These are phyloP conservation scores for Tetrapedia diversipes DNA, from an alignment of 2,888 invertebrate genomes.

Conservation along the genomic window DNA sequence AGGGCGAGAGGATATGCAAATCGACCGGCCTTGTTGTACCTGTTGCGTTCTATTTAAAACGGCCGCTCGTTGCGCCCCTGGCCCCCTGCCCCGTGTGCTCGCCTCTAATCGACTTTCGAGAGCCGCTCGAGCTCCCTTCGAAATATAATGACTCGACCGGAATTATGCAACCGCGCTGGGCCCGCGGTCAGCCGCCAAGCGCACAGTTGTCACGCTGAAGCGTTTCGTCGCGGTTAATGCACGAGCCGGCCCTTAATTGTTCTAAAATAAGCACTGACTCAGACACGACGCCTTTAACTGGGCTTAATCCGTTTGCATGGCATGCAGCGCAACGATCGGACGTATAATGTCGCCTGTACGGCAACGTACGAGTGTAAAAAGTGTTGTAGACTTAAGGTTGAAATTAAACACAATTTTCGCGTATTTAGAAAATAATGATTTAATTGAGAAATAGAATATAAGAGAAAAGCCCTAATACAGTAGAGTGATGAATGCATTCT, in stretches of 20 bases:
- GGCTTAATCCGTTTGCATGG: slow-evolving; percentile 64
- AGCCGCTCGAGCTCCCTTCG: slow-evolving; percentile 35
- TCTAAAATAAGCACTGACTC: slow-evolving; percentile 74
- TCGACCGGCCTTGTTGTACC: slow-evolving; percentile 56
- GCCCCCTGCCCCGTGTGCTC: slow-evolving; percentile 11
- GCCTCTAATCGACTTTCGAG: slow-evolving; percentile 51
- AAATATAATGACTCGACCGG: slow-evolving; percentile 33
- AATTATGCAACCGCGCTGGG: slow-evolving; percentile 45
- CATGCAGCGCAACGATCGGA: too few relatives aligned
- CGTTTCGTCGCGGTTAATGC: slow-evolving; percentile 55
- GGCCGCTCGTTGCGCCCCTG: slow-evolving; percentile 19
- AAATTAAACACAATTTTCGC: too few relatives aligned
- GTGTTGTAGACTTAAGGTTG: too few relatives aligned
- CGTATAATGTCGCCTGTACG: too few relatives aligned
- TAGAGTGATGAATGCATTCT: too few relatives aligned
- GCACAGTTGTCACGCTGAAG: slow-evolving; percentile 41
- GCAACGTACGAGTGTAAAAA: too few relatives aligned
- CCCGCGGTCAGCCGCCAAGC: slow-evolving; percentile 26
- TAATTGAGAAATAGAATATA: too few relatives aligned
- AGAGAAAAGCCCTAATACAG: too few relatives aligned
- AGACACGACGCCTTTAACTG: slow-evolving; percentile 61
- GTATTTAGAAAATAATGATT: too few relatives aligned
- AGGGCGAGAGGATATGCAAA: slow-evolving; percentile 60
- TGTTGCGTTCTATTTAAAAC: slow-evolving; percentile 65
- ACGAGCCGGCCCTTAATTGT: slow-evolving; percentile 68